Evolutionary conservation across 2,113 vertebrate species (phyloP).

Genomic region (Zosterops lateralis): DNA sequence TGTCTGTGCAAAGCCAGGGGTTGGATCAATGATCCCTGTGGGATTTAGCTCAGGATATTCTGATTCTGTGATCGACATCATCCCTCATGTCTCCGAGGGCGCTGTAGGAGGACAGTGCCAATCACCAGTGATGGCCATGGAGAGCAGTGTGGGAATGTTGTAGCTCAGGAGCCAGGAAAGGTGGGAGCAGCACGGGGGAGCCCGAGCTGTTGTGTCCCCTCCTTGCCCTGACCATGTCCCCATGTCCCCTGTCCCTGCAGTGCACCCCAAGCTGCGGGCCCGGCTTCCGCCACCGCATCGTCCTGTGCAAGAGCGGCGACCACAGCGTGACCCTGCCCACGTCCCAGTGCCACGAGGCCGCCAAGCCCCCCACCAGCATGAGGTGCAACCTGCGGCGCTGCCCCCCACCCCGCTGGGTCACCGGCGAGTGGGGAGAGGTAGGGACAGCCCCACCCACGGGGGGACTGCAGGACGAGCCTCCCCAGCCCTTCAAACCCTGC

Average conservation of each 20-base stretch:
- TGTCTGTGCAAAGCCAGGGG: too few relatives aligned
- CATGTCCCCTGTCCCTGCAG: conserved; percentile 57
- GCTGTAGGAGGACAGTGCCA: fast-evolving
- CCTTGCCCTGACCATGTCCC: not conserved
- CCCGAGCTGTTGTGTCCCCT: not conserved
- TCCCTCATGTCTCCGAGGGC: not conserved
- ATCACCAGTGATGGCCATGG: fast-evolving
- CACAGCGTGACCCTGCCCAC: conserved; percentile 79
- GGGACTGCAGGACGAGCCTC: not conserved
- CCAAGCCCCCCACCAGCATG: conserved; percentile 89
- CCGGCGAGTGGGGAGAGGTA: conserved; percentile 94
- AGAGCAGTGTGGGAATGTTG: not conserved
- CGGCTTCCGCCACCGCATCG: conserved; percentile 88
- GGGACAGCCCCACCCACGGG: not conserved
- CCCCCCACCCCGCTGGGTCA: conserved; percentile 90
- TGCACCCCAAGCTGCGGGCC: conserved; percentile 94
- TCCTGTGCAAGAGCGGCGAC: conserved; percentile 93
- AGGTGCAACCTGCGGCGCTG: conserved; percentile 95
- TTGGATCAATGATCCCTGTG: too few relatives aligned
- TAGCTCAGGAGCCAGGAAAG: not conserved
- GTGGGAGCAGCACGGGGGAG: not conserved
- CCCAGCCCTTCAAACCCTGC: not conserved
- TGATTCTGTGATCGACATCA: fast-evolving
- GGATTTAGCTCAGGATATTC: not conserved
- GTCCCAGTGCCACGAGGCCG: conserved; percentile 79